These are phyloP conservation scores for Chymomyza caudatula DNA, from an alignment of 2,888 invertebrate genomes.

Conservation along the genomic window DNA sequence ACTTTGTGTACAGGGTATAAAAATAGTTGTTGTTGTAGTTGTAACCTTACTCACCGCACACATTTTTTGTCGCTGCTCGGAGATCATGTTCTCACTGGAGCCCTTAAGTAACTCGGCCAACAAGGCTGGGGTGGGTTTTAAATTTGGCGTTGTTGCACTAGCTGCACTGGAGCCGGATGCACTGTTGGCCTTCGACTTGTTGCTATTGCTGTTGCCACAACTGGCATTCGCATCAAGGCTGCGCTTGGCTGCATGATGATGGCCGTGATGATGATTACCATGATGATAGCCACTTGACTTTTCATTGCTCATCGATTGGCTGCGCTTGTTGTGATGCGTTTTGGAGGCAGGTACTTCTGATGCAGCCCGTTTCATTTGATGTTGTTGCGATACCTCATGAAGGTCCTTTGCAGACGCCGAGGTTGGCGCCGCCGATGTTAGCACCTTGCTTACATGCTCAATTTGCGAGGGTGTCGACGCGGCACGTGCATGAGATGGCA, in stretches of 20 bases:
- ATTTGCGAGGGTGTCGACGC: conserved; percentile 78
- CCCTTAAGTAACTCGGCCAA: conserved; percentile 88
- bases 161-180: conserved; percentile 24
- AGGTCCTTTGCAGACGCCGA: conserved; percentile 4
- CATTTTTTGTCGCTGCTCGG: conserved; percentile 79
- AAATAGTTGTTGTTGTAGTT: neutral
- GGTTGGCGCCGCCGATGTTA: conserved; percentile 38
- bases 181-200: conserved; percentile 39
- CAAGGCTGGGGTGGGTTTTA: conserved; percentile 82
- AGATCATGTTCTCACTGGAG: conserved; percentile 87
- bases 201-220: conserved; percentile 18
- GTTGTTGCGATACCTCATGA: conserved; percentile 3
- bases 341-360: conserved; percentile 72
- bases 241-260: conserved; percentile 66
- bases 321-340: conserved; percentile 72
- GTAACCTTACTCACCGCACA: conserved; percentile 71
- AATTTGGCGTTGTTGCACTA: conserved; percentile 35
- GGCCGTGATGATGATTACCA: conserved; percentile 44
- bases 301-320: conserved; percentile 72
- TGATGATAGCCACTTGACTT: conserved; percentile 38
- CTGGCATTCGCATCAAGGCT: conserved; percentile 65
- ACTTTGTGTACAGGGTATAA: too few relatives aligned
- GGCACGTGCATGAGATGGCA: conserved; percentile 76
- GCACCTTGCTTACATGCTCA: conserved; percentile 64
- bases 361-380: conserved; percentile 72